Base-by-base conservation (phyloP, 2,797 vertebrate genomes). In the Hemibagrus guttatus region DNA sequence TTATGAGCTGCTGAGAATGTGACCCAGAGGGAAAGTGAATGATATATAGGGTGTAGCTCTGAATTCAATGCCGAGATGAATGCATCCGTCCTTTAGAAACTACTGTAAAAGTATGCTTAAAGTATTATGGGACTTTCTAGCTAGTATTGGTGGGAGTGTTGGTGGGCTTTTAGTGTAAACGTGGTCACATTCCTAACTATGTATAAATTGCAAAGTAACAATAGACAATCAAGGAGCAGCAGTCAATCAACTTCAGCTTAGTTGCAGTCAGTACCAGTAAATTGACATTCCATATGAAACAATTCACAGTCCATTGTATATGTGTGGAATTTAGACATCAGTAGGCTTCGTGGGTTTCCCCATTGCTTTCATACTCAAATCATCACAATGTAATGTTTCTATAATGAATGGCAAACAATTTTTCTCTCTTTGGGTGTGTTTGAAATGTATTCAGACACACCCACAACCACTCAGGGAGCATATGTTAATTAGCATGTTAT, bases 1-100 rank as follows among this genome's bases (percentile, higher is more conserved):
- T 93, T 92, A 52, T 0, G 86, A 93, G 91, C 88, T 61, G 12
- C 84, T 81, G 71, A 88, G 89, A 92, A 91, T 89, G 88, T 81
- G 88, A 88, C 83, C 12, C 39, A 46, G 78, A 64, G 46, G 83
- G 31, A 74, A 84, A 16, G 42, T 12, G 58, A 84, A 23, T 26
- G 61, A 74, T 66, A 66, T 66, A 5, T 23, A 49, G 23, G n/a
- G 42, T 35, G 52, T 5, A 56, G 21, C n/a, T n/a, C 21, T 26
- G 78, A 17, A 42, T 80, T 61, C 63, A 16, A 31, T 35, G 28
- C 13, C 6, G 61, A 9, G 74, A 28, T 78, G 49, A 69, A 66
- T 58, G 61, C 28, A 56, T 79, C 23, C 9, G 19, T 58, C 35
- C 4, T 66, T 79, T 12, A 54, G 39, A 26, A 56, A 58, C 23